These are phyloP conservation scores for Heliothis subflexa DNA, from an alignment of 1,140 invertebrate species.

Conservation along the genomic window DNA sequence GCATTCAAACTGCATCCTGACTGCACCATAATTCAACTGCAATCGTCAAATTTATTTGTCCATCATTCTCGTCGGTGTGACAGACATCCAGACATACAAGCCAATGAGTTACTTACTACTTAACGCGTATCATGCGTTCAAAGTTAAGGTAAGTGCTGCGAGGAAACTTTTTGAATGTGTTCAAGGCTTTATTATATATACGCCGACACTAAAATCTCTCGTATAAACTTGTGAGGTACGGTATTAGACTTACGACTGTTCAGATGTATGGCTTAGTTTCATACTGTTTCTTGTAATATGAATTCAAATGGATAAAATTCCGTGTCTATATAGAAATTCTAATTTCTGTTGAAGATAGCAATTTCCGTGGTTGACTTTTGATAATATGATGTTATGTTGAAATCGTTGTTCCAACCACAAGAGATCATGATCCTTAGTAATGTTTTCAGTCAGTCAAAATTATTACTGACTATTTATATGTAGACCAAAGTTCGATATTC, in stretches of 20 bases:
- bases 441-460: no score
- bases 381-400: no score
- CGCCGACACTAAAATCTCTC: constrained; percentile 37
- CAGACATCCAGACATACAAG: constrained; percentile 23
- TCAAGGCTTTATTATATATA: constrained; percentile 46
- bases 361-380: no score
- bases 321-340: no score
- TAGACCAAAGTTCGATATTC: no score
- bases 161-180: constrained; percentile 45
- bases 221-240: constrained; percentile 25
- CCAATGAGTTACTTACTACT: constrained; percentile 47
- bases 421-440: no score
- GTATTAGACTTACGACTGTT: constrained; percentile 27
- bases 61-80: constrained; percentile 17
- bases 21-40: no score
- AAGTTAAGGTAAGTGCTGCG: constrained; percentile 48
- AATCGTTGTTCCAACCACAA: no score
- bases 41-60: no score
- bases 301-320: not conserved
- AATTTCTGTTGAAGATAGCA: no score
- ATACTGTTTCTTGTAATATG: constrained; percentile 2
- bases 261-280: constrained; percentile 4
- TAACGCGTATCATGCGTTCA: constrained; percentile 48
- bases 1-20: no score
- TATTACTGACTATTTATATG: no score